phyloP scores from a whole-genome alignment of 2,888 invertebrate genomes.

The Ethmia dodecea region DNA sequence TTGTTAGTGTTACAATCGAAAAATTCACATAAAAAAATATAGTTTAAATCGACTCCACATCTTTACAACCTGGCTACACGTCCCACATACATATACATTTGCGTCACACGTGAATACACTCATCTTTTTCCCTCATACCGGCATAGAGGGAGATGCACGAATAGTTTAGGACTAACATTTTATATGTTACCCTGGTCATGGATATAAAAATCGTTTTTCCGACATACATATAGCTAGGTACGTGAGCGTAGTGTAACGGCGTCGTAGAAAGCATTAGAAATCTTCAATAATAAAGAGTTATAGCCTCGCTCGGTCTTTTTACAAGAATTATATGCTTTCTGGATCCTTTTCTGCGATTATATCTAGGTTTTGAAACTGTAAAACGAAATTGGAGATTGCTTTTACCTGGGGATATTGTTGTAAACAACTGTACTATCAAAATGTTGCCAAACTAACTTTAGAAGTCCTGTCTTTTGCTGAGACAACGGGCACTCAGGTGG shows the following conservation, averaged over 20 bases:
- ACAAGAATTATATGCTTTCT: conserved; percentile 31
- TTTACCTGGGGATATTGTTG: too few species aligned
- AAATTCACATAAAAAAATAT: conserved; percentile 1
- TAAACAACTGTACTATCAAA: too few species aligned
- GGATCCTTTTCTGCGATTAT: conserved; percentile 4
- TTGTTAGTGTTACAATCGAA: too few species aligned
- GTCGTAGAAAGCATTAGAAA: conserved; percentile 54
- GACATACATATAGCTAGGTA: conserved; percentile 44
- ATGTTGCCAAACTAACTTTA: too few species aligned
- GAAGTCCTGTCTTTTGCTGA: too few species aligned
- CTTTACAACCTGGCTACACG: conserved; percentile 35
- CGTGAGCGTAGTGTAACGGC: too few species aligned
- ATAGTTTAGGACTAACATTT: conserved; percentile 74
- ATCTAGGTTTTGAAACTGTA: conserved; percentile 8
- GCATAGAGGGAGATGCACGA: conserved; percentile 39
- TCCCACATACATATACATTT: conserved; percentile 52
- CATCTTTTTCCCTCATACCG: conserved; percentile 40
- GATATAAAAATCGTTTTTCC: conserved; percentile 75
- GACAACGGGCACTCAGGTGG: too few species aligned
- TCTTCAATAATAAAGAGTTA: conserved; percentile 66
- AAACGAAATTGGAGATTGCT: too few species aligned
- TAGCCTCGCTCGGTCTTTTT: conserved; percentile 44
- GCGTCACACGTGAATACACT: conserved; percentile 61
- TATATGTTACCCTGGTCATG: conserved; percentile 78
- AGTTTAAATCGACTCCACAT: conserved; percentile 36